A percentile compares a stretch with the other conserved stretches of the same genome.
These are phyloP conservation scores for Melanerpes formicivorus DNA, from an alignment of 2,113 vertebrate species.

Conservation along the genomic window DNA sequence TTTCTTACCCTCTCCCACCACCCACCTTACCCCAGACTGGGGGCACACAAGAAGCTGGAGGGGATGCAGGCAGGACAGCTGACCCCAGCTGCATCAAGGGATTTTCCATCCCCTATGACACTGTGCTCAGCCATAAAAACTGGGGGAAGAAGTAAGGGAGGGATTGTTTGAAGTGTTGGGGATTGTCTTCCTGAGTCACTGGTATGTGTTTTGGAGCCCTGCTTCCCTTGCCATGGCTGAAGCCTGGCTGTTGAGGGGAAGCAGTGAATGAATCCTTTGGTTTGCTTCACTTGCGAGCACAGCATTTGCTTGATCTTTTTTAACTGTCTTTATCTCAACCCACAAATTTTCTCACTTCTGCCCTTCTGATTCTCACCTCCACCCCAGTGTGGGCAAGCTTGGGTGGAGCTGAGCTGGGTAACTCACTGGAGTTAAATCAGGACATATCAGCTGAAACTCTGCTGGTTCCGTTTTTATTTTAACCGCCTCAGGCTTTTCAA, in stretches of 20 bases:
- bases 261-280: neutral
- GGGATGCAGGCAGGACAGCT: neutral
- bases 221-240: neutral
- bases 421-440: neutral
- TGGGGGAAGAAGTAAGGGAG: neutral
- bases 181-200: neutral
- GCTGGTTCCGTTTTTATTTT: neutral
- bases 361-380: neutral
- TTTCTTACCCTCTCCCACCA: neutral
- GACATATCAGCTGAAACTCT: neutral
- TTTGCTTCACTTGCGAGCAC: neutral
- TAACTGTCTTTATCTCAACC: neutral
- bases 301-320: neutral
- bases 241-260: neutral
- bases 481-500: neutral
- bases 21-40: neutral
- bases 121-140: neutral
- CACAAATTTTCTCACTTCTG: neutral
- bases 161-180: fast-evolving
- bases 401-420: neutral
- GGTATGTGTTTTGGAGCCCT: fast-evolving
- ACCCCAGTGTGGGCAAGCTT: neutral
- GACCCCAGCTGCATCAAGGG: neutral
- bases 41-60: neutral
- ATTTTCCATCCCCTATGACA: fast-evolving